Conservation (phyloP, 35 echinoderm and acorn worm species). For the Eucidaris tribuloides region DNA sequence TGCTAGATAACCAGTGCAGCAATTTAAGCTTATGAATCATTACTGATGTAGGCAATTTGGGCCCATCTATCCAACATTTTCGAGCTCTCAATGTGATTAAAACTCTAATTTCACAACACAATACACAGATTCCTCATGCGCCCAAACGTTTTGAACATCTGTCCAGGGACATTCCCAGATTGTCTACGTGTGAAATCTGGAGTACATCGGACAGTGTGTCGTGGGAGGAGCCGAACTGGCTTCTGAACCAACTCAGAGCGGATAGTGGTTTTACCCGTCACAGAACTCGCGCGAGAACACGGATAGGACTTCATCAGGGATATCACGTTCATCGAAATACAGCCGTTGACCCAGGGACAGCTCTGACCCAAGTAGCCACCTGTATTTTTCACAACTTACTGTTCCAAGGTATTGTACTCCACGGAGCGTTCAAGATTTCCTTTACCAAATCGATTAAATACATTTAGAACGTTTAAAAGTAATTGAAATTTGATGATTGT, state of each 20-base stretch:
- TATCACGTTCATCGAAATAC: neutral
- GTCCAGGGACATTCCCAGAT: neutral
- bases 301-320: neutral
- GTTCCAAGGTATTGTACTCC: slow-evolving; percentile 21
- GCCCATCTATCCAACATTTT: too few relatives aligned
- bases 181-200: neutral
- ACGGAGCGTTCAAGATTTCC: too few relatives aligned
- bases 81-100: neutral
- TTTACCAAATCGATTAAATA: too few relatives aligned
- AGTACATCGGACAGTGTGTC: neutral
- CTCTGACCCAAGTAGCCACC: neutral
- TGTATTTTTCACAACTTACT: slow-evolving; percentile 19
- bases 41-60: too few relatives aligned
- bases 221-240: slow-evolving; percentile 12
- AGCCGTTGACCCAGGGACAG: neutral
- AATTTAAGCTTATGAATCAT: too few relatives aligned
- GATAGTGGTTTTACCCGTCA: neutral
- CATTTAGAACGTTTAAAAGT: too few relatives aligned
- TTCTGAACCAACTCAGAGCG: slow-evolving; percentile 1
- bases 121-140: neutral
- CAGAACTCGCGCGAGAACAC: neutral
- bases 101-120: neutral
- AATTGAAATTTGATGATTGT: too few relatives aligned
- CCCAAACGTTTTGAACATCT: neutral
- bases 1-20: too few relatives aligned